Percentiles rank a stretch among this genome's conserved stretches.
These are phyloP conservation scores for Aramus guarauna DNA, from an alignment of 2,113 vertebrate species.

Conservation along the genomic window DNA sequence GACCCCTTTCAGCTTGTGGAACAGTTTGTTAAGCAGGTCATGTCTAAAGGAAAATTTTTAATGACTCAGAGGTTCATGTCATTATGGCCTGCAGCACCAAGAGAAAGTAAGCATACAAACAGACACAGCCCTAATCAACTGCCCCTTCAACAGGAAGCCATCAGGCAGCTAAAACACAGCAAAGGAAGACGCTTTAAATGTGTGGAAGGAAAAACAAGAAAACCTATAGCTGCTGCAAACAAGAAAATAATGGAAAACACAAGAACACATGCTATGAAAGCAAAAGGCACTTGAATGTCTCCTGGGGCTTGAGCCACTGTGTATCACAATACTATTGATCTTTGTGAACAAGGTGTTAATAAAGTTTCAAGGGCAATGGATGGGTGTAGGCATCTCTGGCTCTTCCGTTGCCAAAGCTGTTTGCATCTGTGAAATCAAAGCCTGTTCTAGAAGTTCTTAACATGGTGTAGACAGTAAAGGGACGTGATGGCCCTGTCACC, in stretches of 20 bases:
- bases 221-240: not conserved
- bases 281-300: not conserved
- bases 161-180: not conserved
- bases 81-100: not conserved
- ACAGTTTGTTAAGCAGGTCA: not conserved
- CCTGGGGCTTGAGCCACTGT: not conserved
- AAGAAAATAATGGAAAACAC: not conserved
- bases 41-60: not conserved
- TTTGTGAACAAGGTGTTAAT: not conserved
- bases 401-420: not conserved
- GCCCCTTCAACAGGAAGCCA: not conserved
- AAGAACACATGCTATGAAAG: not conserved
- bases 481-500: not conserved
- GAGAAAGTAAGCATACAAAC: not conserved
- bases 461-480: not conserved
- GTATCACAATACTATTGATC: not conserved
- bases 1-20: not conserved
- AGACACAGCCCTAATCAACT: not conserved
- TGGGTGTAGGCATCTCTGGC: not conserved
- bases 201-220: not conserved
- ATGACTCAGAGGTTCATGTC: not conserved
- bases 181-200: not conserved
- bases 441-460: not conserved
- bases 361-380: not conserved
- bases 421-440: not conserved